Evolutionary conservation across 2,888 invertebrate species (phyloP), one percentile per base, ranked within the genome.

Genomic region (Vanessa cardui): DNA sequence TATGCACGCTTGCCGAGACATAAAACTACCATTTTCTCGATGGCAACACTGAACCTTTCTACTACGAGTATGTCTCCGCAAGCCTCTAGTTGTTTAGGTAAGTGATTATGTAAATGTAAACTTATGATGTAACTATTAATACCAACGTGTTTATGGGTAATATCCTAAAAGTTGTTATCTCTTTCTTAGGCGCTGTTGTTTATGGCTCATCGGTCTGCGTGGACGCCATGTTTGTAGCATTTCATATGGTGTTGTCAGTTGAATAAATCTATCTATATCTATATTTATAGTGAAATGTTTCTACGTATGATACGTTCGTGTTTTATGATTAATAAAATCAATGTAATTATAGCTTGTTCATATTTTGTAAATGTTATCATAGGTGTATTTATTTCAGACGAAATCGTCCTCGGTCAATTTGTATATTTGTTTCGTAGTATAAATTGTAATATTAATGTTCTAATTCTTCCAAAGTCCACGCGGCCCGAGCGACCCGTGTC

Each of bases 151-250:
- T 85, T 86, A 86, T 89, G 84, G 88, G 87, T 90, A 86, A 85
- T 86, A 89, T 89, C 85, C 84, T 88, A 87, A 79, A 85, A 80
- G 86, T 91, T 92, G 92, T 92, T 92, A 92, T 87, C 91, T 92
- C 91, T 91, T 92, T 92, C 90, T 89, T 92, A 92, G 92, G 90
- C 88, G 89, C 90, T 90, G 92, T 92, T 92, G 90, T 89, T 86
- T 85, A 83, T 75, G 84, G 84, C 78, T 86, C 83, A 81, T 74
- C 80, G 85, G 80, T 74, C 73, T 80, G 85, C 86, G 87, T 78
- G 85, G 86, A 78, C 74, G 71, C 58, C 66, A 54, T 62, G 33
- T 65, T 70, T 63, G 49, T 67, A 59, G 50, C 50, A 8, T 58
- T 58, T 62, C n/a, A 49, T 67, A 63, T 65, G 61, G 58, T 68